phyloP scores from a whole-genome alignment of 2,113 vertebrate species.

The Corvus moneduloides region DNA sequence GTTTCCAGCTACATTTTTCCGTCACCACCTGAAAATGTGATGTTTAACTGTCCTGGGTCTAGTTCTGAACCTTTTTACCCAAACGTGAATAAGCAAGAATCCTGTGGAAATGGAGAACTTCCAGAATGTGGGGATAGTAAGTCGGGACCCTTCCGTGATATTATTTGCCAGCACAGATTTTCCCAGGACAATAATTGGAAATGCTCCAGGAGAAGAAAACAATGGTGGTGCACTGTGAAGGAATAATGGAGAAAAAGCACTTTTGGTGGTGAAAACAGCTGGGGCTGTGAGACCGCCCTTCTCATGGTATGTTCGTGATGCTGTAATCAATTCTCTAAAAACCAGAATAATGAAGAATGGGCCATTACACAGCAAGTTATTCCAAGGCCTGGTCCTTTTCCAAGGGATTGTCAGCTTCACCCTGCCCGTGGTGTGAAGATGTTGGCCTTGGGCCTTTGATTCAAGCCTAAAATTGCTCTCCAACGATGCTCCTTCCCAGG shows the following conservation, averaged over 20 bases:
- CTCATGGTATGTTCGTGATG: background rate
- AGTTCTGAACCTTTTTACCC: background rate
- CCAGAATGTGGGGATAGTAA: background rate
- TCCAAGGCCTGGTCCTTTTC: background rate
- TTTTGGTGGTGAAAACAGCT: background rate
- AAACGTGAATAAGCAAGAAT: background rate
- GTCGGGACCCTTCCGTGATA: background rate
- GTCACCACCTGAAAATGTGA: conserved; percentile 8
- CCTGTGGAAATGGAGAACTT: background rate
- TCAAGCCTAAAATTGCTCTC: background rate
- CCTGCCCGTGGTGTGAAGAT: background rate
- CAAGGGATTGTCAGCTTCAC: background rate
- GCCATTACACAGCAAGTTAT: background rate
- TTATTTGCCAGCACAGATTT: background rate
- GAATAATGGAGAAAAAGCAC: background rate
- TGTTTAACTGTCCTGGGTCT: background rate
- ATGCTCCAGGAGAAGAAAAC: conserved; percentile 20
- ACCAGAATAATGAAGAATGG: background rate
- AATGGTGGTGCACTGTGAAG: background rate
- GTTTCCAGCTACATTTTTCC: conserved; percentile 34
- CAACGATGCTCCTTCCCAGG: background rate
- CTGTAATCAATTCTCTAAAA: background rate
- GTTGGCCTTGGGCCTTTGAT: background rate
- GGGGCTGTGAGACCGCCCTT: background rate
- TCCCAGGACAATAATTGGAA: conserved; percentile 46